A percentile compares a stretch with the other conserved stretches of the same genome.
phyloP scores from a whole-genome alignment of 2,797 vertebrate species.

The Natrix natrix region DNA sequence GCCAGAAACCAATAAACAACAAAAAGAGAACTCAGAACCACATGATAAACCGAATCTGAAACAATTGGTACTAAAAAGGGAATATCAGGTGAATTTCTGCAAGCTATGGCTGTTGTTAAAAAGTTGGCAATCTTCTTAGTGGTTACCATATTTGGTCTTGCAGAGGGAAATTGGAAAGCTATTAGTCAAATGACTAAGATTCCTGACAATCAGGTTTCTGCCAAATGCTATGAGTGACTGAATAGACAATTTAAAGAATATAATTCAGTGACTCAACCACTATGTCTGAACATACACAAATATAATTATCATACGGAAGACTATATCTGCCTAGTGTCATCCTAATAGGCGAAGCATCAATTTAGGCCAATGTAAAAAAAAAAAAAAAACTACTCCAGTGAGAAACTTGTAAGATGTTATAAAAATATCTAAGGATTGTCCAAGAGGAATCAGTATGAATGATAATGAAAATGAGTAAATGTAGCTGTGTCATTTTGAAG shows the following conservation, averaged over 20 bases:
- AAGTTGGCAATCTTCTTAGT: background rate
- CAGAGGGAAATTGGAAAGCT: background rate
- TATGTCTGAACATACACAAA: background rate
- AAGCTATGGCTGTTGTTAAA: background rate
- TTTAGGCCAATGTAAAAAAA: background rate
- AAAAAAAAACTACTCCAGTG: background rate
- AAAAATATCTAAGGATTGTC: background rate
- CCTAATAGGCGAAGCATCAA: background rate
- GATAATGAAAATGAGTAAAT: background rate
- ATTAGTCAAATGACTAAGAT: background rate
- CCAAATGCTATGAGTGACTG: background rate
- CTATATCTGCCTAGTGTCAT: background rate
- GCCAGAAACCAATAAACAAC: background rate
- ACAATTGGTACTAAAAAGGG: background rate
- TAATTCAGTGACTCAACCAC: background rate
- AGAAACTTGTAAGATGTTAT: background rate
- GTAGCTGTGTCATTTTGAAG: background rate
- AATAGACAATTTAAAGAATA: background rate
- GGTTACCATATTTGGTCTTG: background rate
- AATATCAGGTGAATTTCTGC: background rate
- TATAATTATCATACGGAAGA: background rate
- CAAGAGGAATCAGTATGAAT: background rate
- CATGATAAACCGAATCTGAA: background rate
- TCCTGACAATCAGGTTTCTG: background rate
- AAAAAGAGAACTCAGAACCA: background rate